Conservation (phyloP, 2,113 vertebrate species). For the Microtus oregoni region DNA sequence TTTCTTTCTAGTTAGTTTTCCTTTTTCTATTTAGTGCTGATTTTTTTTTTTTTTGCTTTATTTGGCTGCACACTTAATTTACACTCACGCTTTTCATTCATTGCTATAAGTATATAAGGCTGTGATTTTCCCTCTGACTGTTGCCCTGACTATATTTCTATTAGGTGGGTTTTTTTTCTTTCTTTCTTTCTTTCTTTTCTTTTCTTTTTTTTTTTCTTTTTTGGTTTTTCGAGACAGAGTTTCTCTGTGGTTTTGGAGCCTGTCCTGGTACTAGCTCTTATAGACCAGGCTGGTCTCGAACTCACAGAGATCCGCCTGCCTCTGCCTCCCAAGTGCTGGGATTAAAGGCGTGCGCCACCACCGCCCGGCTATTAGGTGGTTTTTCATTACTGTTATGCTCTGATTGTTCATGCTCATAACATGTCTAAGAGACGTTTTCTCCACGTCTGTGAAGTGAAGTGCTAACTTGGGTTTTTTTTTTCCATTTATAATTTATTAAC, state of each 20-base stretch:
- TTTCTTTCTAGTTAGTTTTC: neutral
- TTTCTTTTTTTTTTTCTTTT: too few species aligned
- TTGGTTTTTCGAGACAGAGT: too few species aligned
- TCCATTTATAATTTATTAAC: neutral
- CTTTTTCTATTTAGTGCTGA: neutral
- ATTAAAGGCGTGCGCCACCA: too few species aligned
- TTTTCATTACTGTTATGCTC: neutral
- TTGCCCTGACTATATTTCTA: neutral
- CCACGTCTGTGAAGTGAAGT: neutral
- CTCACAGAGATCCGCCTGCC: too few species aligned
- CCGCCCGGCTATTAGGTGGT: neutral
- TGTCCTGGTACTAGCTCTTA: too few species aligned
- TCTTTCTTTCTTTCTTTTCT: too few species aligned
- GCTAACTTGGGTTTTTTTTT: neutral
- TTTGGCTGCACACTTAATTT: conserved; percentile 15
- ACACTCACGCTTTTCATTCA: neutral
- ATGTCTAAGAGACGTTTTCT: neutral
- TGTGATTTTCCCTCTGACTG: neutral
- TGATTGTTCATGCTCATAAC: neutral
- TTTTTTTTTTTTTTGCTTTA: neutral
- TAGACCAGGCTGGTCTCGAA: too few species aligned
- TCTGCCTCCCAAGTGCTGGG: too few species aligned
- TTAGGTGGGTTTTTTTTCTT: neutral
- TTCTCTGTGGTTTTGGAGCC: too few species aligned
- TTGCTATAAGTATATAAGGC: neutral